Base-by-base conservation (phyloP, 2,797 vertebrate species). In the Buceros bicornis region DNA sequence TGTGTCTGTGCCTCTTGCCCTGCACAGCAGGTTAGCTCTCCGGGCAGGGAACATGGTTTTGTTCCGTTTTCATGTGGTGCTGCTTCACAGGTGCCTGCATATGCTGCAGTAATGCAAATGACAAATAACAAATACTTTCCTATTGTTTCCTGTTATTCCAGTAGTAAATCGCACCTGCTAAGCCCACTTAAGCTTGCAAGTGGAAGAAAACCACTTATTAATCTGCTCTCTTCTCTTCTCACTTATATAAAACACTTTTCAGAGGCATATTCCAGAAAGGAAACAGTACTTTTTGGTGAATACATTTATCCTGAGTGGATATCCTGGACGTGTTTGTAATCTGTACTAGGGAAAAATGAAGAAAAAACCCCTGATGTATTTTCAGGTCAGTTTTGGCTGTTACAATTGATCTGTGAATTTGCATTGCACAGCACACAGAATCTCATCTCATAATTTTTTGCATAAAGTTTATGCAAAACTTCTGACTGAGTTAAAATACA, bases 91-190 rank as follows among this genome's bases (percentile, higher is more conserved):
- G 58, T 89, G 31, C 51, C 84, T 74, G 33, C 37, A 21, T 42
- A 26, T 69, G 54, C 62, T 76, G 16, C 37, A 53, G 28, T 28
- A 92, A 66, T 76, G 53, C 66, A 87, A 92, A 89, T 87, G 79
- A 82, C 47, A 89, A 69, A 43, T 65, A 54, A 64, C 18, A 92
- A 83, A 28, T 65, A 89, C 82, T 97, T 95, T 78, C 72, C 35
- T 82, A 45, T 73, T 70, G 7, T 73, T 91, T 87, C 37, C 28
- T 66, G 25, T 71, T 89, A 37, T 78, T 76, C 35, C 53, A 53
- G 47, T 45, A 62, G 67, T 57, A 78, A 90, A 83, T 81, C 54
- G 29, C 57, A 82, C 33, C 42, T 64, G 40, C 53, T 82, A 67
- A 77, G 31, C 45, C 29, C 57, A 19, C 11, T 71, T 89, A 72